Evolutionary conservation across 2,888 invertebrate genomes (phyloP).

Genomic region (Ecliptopera silaceata): DNA sequence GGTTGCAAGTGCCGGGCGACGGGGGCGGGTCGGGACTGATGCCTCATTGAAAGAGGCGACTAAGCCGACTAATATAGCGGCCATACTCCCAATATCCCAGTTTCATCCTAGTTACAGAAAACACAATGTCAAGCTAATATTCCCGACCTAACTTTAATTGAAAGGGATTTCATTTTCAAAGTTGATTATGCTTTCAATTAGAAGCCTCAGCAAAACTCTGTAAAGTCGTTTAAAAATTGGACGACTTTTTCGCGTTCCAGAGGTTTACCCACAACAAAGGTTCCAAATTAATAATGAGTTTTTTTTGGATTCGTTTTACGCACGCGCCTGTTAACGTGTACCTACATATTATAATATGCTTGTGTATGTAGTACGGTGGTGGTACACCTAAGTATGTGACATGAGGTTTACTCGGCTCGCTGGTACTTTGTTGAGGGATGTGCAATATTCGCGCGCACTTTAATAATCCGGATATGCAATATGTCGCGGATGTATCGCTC

Average conservation of each 20-base stretch:
- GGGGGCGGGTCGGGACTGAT: neutral
- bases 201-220: neutral
- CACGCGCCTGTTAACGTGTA: neutral
- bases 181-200: neutral
- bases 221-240: neutral
- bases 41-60: neutral
- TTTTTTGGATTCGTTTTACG: neutral
- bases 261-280: neutral
- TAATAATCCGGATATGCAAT: constrained; percentile 6
- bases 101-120: neutral
- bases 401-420: neutral
- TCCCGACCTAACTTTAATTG: too few species aligned
- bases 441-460: neutral
- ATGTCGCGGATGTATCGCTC: neutral
- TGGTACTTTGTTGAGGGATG: neutral
- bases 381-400: too few species aligned
- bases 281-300: neutral
- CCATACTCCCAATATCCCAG: too few species aligned
- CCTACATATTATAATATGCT: too few species aligned
- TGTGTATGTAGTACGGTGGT: too few species aligned
- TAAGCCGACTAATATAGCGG: too few species aligned
- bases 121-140: neutral
- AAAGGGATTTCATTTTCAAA: neutral
- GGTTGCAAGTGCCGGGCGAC: neutral
- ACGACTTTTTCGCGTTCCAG: neutral